Conservation (phyloP, 2,888 invertebrate species). For the Colletes collaris region DNA sequence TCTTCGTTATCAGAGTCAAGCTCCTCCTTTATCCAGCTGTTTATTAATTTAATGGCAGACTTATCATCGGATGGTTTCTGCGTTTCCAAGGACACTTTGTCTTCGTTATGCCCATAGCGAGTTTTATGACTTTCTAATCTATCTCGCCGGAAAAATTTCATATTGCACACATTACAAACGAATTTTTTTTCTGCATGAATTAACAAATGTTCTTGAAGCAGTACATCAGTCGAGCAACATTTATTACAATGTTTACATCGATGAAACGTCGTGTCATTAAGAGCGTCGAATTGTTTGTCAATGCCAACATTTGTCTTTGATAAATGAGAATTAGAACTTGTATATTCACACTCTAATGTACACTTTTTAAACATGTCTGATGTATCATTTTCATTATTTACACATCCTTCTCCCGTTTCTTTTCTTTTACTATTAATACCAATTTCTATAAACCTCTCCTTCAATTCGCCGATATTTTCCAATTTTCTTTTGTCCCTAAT, state of each 20-base stretch:
- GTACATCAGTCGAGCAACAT: slow-evolving; percentile 58
- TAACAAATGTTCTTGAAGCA: slow-evolving; percentile 64
- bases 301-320: slow-evolving; percentile 43
- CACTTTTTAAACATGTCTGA: slow-evolving; percentile 27
- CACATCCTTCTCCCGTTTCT: neutral
- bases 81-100: slow-evolving; percentile 51
- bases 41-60: slow-evolving; percentile 75
- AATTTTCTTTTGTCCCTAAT: slow-evolving; percentile 73
- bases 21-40: slow-evolving; percentile 77
- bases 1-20: slow-evolving; percentile 75
- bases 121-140: slow-evolving; percentile 70
- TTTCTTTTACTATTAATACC: slow-evolving; percentile 8
- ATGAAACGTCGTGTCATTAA: slow-evolving; percentile 39
- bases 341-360: slow-evolving; percentile 17
- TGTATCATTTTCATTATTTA: slow-evolving; percentile 1
- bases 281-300: slow-evolving; percentile 38
- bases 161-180: slow-evolving; percentile 72
- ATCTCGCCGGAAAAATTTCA: slow-evolving; percentile 73
- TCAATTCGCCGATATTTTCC: slow-evolving; percentile 51
- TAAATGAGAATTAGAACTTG: slow-evolving; percentile 21
- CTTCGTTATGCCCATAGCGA: slow-evolving; percentile 66
- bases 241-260: slow-evolving; percentile 66
- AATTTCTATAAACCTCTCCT: neutral
- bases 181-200: slow-evolving; percentile 68
- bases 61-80: slow-evolving; percentile 73